phyloP scores from a whole-genome alignment of 2,888 invertebrate species.

The Vandiemenella viatica region DNA sequence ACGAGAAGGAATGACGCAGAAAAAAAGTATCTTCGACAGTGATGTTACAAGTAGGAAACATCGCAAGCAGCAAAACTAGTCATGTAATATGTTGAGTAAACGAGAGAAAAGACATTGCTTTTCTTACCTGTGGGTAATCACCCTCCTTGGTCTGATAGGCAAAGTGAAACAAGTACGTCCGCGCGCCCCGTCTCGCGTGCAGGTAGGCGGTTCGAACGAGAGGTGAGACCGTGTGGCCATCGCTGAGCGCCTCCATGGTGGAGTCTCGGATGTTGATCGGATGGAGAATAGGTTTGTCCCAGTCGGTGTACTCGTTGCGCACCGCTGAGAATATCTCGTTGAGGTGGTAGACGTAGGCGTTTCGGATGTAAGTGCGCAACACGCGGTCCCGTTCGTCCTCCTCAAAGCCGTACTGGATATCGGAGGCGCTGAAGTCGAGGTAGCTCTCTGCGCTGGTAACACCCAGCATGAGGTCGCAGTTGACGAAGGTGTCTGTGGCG shows the following conservation, averaged over 20 bases:
- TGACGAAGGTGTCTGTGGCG: constrained; percentile 51
- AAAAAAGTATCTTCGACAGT: too few species aligned
- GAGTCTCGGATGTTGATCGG: constrained; percentile 73
- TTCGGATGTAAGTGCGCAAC: constrained; percentile 66
- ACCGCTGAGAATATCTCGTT: constrained; percentile 78
- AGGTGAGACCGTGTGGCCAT: constrained; percentile 69
- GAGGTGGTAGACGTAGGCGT: constrained; percentile 75
- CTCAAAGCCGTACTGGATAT: constrained; percentile 71
- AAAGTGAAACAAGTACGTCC: constrained; percentile 65
- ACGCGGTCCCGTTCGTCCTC: constrained; percentile 62
- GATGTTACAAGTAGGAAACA: too few species aligned
- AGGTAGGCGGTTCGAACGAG: constrained; percentile 53
- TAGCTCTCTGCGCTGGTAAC: constrained; percentile 57
- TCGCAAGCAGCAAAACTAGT: too few species aligned
- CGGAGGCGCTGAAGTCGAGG: constrained; percentile 54
- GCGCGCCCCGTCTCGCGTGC: constrained; percentile 53
- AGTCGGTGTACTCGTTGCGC: constrained; percentile 82
- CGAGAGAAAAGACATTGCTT: too few species aligned
- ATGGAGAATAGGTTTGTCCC: constrained; percentile 70
- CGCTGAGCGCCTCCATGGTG: constrained; percentile 71
- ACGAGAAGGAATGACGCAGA: too few species aligned
- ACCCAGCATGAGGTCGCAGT: constrained; percentile 55
- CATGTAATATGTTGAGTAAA: too few species aligned
- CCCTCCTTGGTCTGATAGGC: constrained; percentile 64
- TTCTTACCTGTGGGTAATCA: constrained; percentile 49